Base-by-base conservation (phyloP, 2,113 vertebrate genomes). In the Neotragus pygmaeus region DNA sequence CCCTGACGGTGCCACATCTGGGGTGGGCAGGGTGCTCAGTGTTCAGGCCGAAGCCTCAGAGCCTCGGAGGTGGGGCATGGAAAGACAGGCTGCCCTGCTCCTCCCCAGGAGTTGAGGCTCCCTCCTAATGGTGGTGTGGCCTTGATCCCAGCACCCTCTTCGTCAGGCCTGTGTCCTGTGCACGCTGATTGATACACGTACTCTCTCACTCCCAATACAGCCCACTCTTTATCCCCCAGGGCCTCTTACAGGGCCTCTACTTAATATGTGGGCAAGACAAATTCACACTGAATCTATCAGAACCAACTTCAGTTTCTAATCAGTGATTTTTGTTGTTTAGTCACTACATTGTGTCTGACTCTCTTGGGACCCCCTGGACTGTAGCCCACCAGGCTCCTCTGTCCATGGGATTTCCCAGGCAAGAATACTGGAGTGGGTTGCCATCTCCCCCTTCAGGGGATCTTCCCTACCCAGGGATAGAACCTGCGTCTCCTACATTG, bases 51-150 rank as follows among this genome's bases (percentile, higher is more conserved):
- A 57, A 58, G 39, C 39, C 58, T 81, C 6, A 0, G 45, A 5
- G 60, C n/a, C n/a, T 21, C n/a, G 0, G 4, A 25, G 53, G 57
- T 55, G 2, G 17, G 62, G 55, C 12, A 11, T 15, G 47, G 30
- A 36, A n/a, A 19, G 23, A 19, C 21, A 15, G 53, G 49, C 47
- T 66, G 55, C 19, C 28, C 1, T n/a, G 25, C 17, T 55, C 53
- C 49, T 33, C 43, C 64, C 12, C 33, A 0, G 27, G 30, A 39
- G 36, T 15, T 5, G 0, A 1, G 0, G 9, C 28, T n/a, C 33
- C 58, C 27, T 47, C 60, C 36, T 17, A 21, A n/a, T 6, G 0
- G 27, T 47, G 0, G 7, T 8, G 16, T n/a, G 88, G 49, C 30
- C 45, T 47, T 28, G 39, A 23, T 15, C 6, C 13, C 1, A 39